These are phyloP conservation scores for Polyergus mexicanus DNA, from an alignment of 1,140 invertebrate species.

Conservation along the genomic window DNA sequence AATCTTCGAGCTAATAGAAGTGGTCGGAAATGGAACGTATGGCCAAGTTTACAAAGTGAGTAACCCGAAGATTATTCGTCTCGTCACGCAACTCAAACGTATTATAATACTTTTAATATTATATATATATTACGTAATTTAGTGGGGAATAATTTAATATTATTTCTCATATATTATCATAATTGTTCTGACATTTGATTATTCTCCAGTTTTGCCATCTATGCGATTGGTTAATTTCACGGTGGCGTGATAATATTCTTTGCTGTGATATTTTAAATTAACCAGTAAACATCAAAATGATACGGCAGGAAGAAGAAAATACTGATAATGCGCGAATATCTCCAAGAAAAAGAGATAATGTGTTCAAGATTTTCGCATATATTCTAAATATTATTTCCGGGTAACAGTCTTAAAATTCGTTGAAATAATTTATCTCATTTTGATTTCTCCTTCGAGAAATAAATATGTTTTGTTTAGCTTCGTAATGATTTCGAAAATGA, in stretches of 20 bases:
- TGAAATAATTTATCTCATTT: not conserved
- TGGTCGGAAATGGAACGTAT: conserved; percentile 99
- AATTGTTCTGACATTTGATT: not conserved
- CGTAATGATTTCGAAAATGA: not conserved
- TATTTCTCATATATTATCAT: not conserved
- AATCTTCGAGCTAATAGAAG: conserved; percentile 99
- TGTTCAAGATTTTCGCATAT: not conserved
- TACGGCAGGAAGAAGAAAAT: not conserved
- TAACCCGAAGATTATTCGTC: conserved; percentile 50
- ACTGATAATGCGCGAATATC: not conserved
- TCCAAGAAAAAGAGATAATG: not conserved
- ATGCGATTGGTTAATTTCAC: conserved; percentile 22
- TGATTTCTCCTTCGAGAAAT: not conserved
- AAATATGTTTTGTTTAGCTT: not conserved
- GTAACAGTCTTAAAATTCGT: not conserved
- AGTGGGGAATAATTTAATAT: not conserved
- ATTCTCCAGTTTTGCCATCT: too few relatives aligned
- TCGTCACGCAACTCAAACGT: not conserved
- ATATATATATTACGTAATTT: not conserved
- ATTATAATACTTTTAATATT: not conserved
- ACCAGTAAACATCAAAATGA: not conserved
- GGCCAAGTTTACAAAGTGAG: conserved; percentile 99
- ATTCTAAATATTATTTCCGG: not conserved
- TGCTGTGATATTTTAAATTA: conserved; percentile 51
- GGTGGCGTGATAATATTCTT: conserved; percentile 12